Evolutionary conservation across 1,140 invertebrate genomes (phyloP).

Genomic region (Bombus waltoni): DNA sequence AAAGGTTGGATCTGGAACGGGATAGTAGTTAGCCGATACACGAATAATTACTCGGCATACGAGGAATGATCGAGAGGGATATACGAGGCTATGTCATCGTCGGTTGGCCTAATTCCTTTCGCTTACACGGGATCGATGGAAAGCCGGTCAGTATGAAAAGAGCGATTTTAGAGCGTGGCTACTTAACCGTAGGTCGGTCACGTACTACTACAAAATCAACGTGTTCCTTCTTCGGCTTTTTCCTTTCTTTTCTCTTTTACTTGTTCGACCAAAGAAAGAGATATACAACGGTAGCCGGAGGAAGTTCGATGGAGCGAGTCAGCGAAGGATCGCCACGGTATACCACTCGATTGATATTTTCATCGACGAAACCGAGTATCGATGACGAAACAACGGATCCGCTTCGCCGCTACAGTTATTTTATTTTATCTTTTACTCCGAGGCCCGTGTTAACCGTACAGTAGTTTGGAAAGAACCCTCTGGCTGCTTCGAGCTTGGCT

Average conservation of each 20-base stretch:
- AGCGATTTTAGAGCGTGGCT: slow-evolving; percentile 15
- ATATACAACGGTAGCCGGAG: slow-evolving; percentile 2
- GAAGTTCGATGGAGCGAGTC: background rate
- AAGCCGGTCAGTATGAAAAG: slow-evolving; percentile 47
- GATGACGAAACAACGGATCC: background rate
- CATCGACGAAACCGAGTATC: slow-evolving; percentile 25
- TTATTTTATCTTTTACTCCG: slow-evolving; percentile 27
- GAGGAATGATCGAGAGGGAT: slow-evolving; percentile 69
- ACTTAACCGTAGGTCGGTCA: slow-evolving; percentile 23
- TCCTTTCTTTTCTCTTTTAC: background rate
- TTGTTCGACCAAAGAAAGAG: background rate
- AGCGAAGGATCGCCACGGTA: background rate
- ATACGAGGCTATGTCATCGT: slow-evolving; percentile 72
- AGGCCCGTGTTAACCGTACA: background rate
- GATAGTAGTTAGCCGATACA: slow-evolving; percentile 58
- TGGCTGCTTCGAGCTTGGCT: background rate
- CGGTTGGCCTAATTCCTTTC: slow-evolving; percentile 76
- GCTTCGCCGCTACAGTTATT: slow-evolving; percentile 8
- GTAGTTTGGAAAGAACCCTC: slow-evolving; percentile 5
- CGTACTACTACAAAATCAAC: slow-evolving; percentile 31
- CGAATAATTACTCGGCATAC: slow-evolving; percentile 72
- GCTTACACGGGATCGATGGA: slow-evolving; percentile 72
- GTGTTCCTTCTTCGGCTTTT: background rate
- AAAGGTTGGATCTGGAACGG: background rate
- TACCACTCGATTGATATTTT: slow-evolving; percentile 30